Evolutionary conservation across 1,140 invertebrate genomes (phyloP).

Genomic region (Rhagoletis pomonella): DNA sequence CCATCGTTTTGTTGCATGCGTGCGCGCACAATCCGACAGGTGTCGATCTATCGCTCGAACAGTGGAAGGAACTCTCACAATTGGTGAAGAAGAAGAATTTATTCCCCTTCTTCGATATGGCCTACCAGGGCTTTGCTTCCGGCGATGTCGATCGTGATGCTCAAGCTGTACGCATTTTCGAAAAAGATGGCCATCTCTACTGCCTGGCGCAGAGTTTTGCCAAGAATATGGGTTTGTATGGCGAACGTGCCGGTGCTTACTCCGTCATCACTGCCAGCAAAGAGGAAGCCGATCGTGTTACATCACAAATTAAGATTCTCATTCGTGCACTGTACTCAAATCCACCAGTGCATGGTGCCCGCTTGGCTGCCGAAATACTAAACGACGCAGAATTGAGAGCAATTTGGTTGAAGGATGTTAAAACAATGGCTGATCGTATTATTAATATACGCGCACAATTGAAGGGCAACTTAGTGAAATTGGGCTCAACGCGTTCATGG

Average conservation of each 20-base stretch:
- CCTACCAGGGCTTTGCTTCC: slow-evolving; percentile 97
- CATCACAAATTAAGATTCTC: slow-evolving; percentile 96
- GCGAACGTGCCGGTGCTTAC: slow-evolving; percentile 95
- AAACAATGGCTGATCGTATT: slow-evolving; percentile 97
- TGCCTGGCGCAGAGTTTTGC: slow-evolving; percentile 95
- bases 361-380: slow-evolving; percentile 91
- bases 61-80: slow-evolving; percentile 88
- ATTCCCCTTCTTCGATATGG: slow-evolving; percentile 98
- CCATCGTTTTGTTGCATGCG: slow-evolving; percentile 95
- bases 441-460: slow-evolving; percentile 89
- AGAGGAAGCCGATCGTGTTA: slow-evolving; percentile 87
- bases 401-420: slow-evolving; percentile 93
- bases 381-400: slow-evolving; percentile 80
- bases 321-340: slow-evolving; percentile 98
- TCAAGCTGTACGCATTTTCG: slow-evolving; percentile 89
- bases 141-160: slow-evolving; percentile 92
- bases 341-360: slow-evolving; percentile 94
- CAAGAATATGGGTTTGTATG: slow-evolving; percentile 97
- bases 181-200: slow-evolving; percentile 92
- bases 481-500: slow-evolving; percentile 91
- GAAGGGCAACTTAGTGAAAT: slow-evolving; percentile 84
- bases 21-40: slow-evolving; percentile 99
- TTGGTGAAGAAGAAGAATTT: slow-evolving; percentile 88
- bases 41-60: slow-evolving; percentile 91
- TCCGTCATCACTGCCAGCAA: slow-evolving; percentile 83